These are phyloP conservation scores for Tetramorium alpestre DNA, from an alignment of 1,140 invertebrate genomes.

Conservation along the genomic window DNA sequence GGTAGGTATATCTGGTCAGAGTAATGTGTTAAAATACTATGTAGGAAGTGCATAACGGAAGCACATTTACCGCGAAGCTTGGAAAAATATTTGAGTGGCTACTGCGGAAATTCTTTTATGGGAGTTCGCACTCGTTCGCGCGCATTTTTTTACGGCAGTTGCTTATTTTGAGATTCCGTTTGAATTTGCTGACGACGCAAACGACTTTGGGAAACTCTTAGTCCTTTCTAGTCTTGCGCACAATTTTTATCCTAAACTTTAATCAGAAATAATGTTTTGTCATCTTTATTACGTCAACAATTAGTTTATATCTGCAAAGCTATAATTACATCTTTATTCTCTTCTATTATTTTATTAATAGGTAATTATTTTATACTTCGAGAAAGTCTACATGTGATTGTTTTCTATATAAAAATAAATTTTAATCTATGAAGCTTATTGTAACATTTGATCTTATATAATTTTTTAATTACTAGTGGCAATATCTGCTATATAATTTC, in stretches of 20 bases:
- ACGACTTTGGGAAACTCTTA: constrained; percentile 22
- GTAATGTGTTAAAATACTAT: constrained; percentile 14
- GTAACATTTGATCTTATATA: neutral
- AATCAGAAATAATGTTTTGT: neutral
- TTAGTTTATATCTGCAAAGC: neutral
- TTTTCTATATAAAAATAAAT: neutral
- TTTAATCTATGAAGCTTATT: neutral
- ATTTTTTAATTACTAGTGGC: neutral
- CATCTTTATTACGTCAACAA: neutral
- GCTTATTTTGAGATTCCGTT: constrained; percentile 40
- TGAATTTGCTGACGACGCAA: constrained; percentile 38
- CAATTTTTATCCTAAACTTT: constrained; percentile 21
- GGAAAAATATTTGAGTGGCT: constrained; percentile 38
- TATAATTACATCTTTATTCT: neutral
- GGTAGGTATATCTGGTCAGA: neutral
- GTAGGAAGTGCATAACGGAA: constrained; percentile 17
- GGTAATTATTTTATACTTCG: neutral
- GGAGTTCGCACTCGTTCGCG: constrained; percentile 25
- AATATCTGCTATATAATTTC: neutral
- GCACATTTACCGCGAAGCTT: constrained; percentile 27
- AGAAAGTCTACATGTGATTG: neutral
- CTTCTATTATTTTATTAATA: neutral
- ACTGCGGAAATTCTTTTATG: constrained; percentile 42
- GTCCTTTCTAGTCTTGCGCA: neutral
- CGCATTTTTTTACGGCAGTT: constrained; percentile 55